Conservation (phyloP, 2,113 vertebrate genomes). For the Anarrhichthys ocellatus region DNA sequence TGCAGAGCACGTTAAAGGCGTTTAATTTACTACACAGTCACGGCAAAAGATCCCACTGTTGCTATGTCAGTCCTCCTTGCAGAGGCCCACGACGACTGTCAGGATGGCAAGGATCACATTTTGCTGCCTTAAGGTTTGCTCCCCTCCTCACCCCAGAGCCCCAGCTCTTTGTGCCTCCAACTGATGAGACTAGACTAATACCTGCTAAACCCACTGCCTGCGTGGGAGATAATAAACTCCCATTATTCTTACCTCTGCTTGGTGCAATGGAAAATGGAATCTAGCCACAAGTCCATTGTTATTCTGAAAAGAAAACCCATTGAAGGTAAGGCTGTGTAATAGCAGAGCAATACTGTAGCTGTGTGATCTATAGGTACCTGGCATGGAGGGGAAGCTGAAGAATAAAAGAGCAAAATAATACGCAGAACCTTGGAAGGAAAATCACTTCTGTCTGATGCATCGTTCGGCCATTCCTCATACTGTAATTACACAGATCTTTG, state of each 20-base stretch:
- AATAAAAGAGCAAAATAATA: conserved; percentile 48
- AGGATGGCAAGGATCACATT: background rate
- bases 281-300: conserved; percentile 41
- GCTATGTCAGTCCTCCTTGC: background rate
- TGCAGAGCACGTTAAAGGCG: background rate
- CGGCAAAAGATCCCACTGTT: background rate
- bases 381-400: conserved; percentile 11
- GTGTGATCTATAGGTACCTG: conserved; percentile 54
- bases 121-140: background rate
- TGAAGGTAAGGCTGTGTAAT: conserved; percentile 41
- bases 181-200: conserved; percentile 58
- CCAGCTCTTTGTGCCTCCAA: conserved; percentile 34
- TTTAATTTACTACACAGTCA: background rate
- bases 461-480: conserved; percentile 50
- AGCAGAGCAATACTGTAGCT: conserved; percentile 27
- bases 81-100: background rate
- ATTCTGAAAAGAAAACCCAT: conserved; percentile 54
- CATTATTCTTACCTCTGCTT: conserved; percentile 7
- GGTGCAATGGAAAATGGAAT: conserved; percentile 13
- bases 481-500: conserved; percentile 63
- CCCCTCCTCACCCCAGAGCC: background rate
- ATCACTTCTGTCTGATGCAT: conserved; percentile 39
- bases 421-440: conserved; percentile 48
- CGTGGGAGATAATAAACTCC: conserved; percentile 29
- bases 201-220: conserved; percentile 19